These are phyloP conservation scores for Eucriotettix oculatus DNA, from an alignment of 2,888 invertebrate genomes.

Conservation along the genomic window DNA sequence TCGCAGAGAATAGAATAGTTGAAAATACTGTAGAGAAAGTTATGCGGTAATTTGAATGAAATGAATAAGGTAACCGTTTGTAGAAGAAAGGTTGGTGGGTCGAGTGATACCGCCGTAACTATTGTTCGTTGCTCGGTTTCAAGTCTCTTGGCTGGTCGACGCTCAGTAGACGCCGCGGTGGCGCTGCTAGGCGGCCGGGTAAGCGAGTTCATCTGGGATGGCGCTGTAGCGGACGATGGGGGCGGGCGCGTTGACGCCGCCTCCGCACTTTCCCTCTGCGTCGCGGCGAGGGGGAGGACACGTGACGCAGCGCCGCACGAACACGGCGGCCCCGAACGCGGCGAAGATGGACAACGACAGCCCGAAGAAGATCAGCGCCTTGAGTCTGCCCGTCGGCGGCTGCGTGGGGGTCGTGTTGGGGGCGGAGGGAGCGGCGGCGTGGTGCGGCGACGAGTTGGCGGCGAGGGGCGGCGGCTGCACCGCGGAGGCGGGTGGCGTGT, in stretches of 20 bases:
- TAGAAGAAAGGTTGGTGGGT: no score
- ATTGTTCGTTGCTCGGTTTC: no score
- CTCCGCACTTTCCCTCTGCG: conserved; percentile 8
- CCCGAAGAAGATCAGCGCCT: conserved; percentile 21
- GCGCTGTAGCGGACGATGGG: conserved; percentile 21
- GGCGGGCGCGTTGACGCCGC: conserved; percentile 18
- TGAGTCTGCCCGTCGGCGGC: conserved; percentile 12
- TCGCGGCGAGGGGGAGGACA: conserved; percentile 19
- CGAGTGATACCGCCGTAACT: no score
- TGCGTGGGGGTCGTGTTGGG: background rate
- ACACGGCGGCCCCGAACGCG: conserved; percentile 20
- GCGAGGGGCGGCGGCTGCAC: background rate
- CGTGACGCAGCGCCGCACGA: conserved; percentile 21
- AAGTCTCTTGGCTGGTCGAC: no score
- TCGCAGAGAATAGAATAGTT: no score
- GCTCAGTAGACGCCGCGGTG: no score
- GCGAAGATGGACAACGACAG: conserved; percentile 21
- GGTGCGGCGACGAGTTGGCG: background rate
- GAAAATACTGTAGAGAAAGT: no score
- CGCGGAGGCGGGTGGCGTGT: background rate
- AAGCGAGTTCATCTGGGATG: conserved; percentile 20
- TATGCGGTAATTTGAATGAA: no score
- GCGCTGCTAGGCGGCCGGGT: conserved; percentile 7
- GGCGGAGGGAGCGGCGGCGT: background rate
- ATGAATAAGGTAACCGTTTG: no score